Conservation (phyloP, 2,888 invertebrate species). For the Villa cingulata region DNA sequence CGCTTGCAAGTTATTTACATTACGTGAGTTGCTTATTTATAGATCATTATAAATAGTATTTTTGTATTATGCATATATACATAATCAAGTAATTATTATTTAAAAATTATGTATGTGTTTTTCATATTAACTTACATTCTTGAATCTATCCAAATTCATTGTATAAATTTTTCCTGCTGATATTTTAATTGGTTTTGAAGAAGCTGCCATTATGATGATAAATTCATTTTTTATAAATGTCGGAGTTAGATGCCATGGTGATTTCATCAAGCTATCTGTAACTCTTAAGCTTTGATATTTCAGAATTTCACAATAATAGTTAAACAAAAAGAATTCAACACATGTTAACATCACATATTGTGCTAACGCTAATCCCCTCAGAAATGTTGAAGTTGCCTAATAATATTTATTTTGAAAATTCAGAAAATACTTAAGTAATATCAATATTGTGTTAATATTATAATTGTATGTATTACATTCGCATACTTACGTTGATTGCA, state of each 20-base stretch:
- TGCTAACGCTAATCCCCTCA: background rate
- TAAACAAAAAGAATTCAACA: background rate
- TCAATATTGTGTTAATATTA: background rate
- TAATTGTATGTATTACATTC: background rate
- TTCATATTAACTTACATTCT: background rate
- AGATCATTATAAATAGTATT: no score
- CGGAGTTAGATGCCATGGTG: background rate
- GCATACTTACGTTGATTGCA: slow-evolving; percentile 16
- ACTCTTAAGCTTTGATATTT: background rate
- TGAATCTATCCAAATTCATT: background rate
- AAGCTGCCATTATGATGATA: background rate
- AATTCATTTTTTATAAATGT: background rate
- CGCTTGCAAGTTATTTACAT: no score
- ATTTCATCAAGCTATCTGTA: background rate
- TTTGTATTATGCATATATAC: no score
- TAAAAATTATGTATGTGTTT: no score
- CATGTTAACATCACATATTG: background rate
- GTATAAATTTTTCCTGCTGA: background rate
- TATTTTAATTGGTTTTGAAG: background rate
- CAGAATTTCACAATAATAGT: background rate
- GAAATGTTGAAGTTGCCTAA: slow-evolving; percentile 5
- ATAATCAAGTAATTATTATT: no score
- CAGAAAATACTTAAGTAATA: no score
- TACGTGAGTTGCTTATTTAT: no score
- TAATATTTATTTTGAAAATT: background rate